Evolutionary conservation across 2,888 invertebrate genomes (phyloP).

Genomic region (Fabriciana adippe): DNA sequence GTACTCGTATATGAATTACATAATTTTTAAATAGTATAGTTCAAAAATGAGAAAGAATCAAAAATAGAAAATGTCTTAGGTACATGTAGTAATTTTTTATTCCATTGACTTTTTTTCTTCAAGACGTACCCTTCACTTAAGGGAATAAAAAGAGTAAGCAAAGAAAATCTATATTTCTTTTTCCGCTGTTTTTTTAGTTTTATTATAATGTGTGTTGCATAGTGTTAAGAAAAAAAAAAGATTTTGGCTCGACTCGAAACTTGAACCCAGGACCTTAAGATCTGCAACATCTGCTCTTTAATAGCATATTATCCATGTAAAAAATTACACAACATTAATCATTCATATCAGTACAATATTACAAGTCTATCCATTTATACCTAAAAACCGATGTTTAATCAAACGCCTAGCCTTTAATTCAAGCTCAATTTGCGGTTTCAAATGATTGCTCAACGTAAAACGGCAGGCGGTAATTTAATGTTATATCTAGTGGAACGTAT

Average conservation of each 20-base stretch:
- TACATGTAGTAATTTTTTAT: too few species aligned
- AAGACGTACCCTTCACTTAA: too few species aligned
- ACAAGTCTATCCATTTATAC: conserved; percentile 20
- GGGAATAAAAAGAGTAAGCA: too few species aligned
- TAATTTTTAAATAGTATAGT: background rate
- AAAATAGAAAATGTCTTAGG: too few species aligned
- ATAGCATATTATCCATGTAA: too few species aligned
- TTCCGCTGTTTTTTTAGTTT: background rate
- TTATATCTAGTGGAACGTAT: conserved; percentile 35
- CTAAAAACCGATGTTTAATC: conserved; percentile 38
- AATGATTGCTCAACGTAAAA: conserved; percentile 45
- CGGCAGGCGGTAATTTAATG: conserved; percentile 44
- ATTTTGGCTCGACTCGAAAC: too few species aligned
- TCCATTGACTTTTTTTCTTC: too few species aligned
- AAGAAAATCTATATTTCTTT: background rate
- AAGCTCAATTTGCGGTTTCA: conserved; percentile 39
- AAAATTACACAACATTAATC: background rate
- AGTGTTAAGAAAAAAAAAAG: too few species aligned
- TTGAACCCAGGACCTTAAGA: too few species aligned
- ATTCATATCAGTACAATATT: background rate
- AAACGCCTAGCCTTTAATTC: conserved; percentile 43
- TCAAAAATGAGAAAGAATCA: too few species aligned
- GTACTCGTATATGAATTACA: background rate
- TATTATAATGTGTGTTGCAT: too few species aligned
- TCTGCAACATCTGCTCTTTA: too few species aligned